These are phyloP conservation scores for Listrodromus nycthemerus DNA, from an alignment of 2,888 invertebrate genomes.

Conservation along the genomic window DNA sequence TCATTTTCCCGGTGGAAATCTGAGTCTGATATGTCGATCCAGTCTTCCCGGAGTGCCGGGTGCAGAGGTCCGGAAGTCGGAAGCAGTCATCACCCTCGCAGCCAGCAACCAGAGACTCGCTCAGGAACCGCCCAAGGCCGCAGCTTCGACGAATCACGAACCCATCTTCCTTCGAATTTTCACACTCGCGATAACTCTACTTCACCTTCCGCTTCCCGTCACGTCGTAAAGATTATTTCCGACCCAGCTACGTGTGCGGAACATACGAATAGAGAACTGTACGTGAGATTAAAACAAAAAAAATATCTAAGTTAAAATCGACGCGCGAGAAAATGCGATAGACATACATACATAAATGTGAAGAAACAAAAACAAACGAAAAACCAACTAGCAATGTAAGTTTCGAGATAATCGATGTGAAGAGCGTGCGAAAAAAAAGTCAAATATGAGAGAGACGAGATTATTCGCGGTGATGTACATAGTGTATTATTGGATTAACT, in stretches of 20 bases:
- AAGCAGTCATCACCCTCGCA: constrained; percentile 77
- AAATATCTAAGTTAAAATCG: neutral
- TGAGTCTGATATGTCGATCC: constrained; percentile 78
- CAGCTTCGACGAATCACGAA: constrained; percentile 15
- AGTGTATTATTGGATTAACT: constrained; percentile 76
- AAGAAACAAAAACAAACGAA: constrained; percentile 35
- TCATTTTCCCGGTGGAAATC: constrained; percentile 79
- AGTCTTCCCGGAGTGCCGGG: constrained; percentile 76
- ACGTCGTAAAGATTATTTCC: constrained; percentile 42
- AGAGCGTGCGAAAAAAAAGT: constrained; percentile 14
- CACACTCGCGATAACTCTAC: constrained; percentile 38
- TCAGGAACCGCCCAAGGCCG: constrained; percentile 77
- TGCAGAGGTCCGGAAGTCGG: constrained; percentile 70
- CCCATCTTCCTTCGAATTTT: constrained; percentile 33
- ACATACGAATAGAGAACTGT: constrained; percentile 14
- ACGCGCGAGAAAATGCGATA: constrained; percentile 15
- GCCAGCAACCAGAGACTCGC: constrained; percentile 82
- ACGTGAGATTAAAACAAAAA: neutral
- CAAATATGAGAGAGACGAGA: neutral
- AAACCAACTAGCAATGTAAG: constrained; percentile 44
- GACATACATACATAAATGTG: constrained; percentile 46
- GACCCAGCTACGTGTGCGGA: neutral
- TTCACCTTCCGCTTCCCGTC: constrained; percentile 29
- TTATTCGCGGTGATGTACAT: constrained; percentile 68
- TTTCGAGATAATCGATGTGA: constrained; percentile 28